These are phyloP conservation scores for Toxotes chatareus DNA, from an alignment of 2,113 vertebrate genomes.

Conservation along the genomic window DNA sequence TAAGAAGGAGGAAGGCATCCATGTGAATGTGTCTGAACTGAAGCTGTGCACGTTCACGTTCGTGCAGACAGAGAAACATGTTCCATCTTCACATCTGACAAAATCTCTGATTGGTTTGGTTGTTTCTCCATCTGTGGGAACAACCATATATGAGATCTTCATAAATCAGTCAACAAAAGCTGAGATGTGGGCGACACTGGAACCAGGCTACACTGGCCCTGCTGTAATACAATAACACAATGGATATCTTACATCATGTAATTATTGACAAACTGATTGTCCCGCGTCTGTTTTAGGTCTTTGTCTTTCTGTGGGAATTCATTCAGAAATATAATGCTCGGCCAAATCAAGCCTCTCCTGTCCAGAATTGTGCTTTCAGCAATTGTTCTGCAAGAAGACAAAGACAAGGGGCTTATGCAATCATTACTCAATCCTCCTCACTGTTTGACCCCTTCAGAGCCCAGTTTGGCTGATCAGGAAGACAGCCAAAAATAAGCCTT, in stretches of 20 bases:
- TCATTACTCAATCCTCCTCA: slow-evolving; percentile 38
- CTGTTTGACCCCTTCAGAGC: slow-evolving; percentile 27
- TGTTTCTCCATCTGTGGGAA: not conserved
- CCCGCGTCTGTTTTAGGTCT: slow-evolving; percentile 9
- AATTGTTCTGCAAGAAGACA: slow-evolving; percentile 75
- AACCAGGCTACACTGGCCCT: not conserved
- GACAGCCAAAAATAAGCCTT: slow-evolving; percentile 52
- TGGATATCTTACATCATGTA: slow-evolving; percentile 23
- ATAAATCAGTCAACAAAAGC: not conserved
- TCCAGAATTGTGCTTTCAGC: slow-evolving; percentile 63
- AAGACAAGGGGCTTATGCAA: slow-evolving; percentile 76
- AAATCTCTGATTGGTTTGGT: too few relatives aligned
- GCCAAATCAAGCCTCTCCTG: slow-evolving; percentile 52
- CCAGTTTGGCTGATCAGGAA: slow-evolving; percentile 57
- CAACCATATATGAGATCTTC: not conserved
- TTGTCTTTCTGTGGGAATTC: slow-evolving; percentile 57
- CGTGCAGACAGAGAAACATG: too few relatives aligned
- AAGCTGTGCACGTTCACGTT: not conserved
- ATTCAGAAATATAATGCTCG: slow-evolving; percentile 48
- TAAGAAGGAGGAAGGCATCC: too few relatives aligned
- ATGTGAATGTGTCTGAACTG: too few relatives aligned
- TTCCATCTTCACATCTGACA: too few relatives aligned
- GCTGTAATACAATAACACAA: slow-evolving; percentile 42
- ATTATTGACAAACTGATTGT: slow-evolving; percentile 20
- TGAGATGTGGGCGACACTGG: not conserved